Percentiles rank a stretch among this genome's conserved stretches.
These are phyloP conservation scores for Marasmarcha lunaedactyla DNA, from an alignment of 2,888 invertebrate genomes.

Conservation along the genomic window DNA sequence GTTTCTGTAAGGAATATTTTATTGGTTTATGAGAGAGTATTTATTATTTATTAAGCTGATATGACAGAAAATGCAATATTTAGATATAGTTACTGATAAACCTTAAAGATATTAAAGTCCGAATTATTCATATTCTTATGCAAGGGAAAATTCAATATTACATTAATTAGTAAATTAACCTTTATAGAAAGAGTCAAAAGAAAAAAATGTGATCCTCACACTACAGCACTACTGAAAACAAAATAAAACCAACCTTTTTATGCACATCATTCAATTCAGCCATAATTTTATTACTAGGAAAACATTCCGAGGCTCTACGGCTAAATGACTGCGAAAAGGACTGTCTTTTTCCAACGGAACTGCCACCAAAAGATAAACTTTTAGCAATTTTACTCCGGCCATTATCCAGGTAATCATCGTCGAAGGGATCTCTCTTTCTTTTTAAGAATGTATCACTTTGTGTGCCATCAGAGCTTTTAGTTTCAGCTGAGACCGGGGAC, in stretches of 20 bases:
- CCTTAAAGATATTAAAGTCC: too few species aligned
- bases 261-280: conserved; percentile 72
- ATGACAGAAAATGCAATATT: neutral
- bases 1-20: conserved; percentile 66
- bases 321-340: conserved; percentile 23
- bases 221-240: too few species aligned
- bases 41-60: too few species aligned
- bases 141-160: too few species aligned
- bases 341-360: conserved; percentile 31
- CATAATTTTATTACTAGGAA: conserved; percentile 31
- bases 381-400: conserved; percentile 62
- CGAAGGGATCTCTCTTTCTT: conserved; percentile 59
- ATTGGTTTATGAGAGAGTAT: neutral
- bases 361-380: conserved; percentile 72
- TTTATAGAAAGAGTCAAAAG: too few species aligned
- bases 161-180: too few species aligned
- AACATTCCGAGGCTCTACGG: conserved; percentile 48
- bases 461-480: conserved; percentile 38
- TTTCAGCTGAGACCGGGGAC: conserved; percentile 63
- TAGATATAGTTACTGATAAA: too few species aligned
- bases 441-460: conserved; percentile 44
- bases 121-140: too few species aligned
- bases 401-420: conserved; percentile 42
- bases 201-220: too few species aligned
- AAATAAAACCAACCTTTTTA: conserved; percentile 64